Evolutionary conservation across 2,797 vertebrate species (phyloP).

Genomic region (Lophius americanus): DNA sequence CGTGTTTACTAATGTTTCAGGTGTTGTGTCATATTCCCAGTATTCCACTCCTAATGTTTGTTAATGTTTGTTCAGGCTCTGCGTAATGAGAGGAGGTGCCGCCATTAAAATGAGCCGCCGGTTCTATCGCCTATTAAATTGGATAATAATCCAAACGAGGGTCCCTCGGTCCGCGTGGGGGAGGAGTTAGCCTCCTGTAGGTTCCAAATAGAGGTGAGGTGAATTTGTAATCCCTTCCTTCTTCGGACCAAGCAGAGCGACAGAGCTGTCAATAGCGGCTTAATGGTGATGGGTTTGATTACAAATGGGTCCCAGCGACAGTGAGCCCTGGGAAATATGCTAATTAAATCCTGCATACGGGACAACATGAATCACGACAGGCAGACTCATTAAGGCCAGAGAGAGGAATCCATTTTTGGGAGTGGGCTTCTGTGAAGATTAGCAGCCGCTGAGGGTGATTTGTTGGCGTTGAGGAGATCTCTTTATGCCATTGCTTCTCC

Average conservation of each 20-base stretch:
- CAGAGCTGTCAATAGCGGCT: slow-evolving; percentile 56
- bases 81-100: slow-evolving; percentile 51
- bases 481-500: slow-evolving; percentile 39
- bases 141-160: slow-evolving; percentile 60
- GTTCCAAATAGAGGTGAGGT: slow-evolving; percentile 14
- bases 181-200: slow-evolving; percentile 25
- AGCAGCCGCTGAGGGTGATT: slow-evolving; percentile 47
- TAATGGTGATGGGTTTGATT: slow-evolving; percentile 60
- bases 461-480: slow-evolving; percentile 51
- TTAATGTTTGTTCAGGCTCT: slow-evolving; percentile 52
- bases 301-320: slow-evolving; percentile 41
- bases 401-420: slow-evolving; percentile 74
- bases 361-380: slow-evolving; percentile 74
- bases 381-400: slow-evolving; percentile 73
- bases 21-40: slow-evolving; percentile 43
- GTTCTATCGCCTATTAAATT: slow-evolving; percentile 70
- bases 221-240: slow-evolving; percentile 34
- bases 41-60: slow-evolving; percentile 53
- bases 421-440: slow-evolving; percentile 61
- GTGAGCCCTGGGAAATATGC: slow-evolving; percentile 56
- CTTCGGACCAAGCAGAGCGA: slow-evolving; percentile 31
- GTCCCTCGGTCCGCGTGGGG: slow-evolving; percentile 25
- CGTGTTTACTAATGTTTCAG: slow-evolving; percentile 59
- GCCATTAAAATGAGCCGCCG: slow-evolving; percentile 53
- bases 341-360: slow-evolving; percentile 65